A percentile compares a stretch with the other conserved stretches of the same genome.
Evolutionary conservation across 2,113 vertebrate species (phyloP).

Genomic region (Ophiodon elongatus): DNA sequence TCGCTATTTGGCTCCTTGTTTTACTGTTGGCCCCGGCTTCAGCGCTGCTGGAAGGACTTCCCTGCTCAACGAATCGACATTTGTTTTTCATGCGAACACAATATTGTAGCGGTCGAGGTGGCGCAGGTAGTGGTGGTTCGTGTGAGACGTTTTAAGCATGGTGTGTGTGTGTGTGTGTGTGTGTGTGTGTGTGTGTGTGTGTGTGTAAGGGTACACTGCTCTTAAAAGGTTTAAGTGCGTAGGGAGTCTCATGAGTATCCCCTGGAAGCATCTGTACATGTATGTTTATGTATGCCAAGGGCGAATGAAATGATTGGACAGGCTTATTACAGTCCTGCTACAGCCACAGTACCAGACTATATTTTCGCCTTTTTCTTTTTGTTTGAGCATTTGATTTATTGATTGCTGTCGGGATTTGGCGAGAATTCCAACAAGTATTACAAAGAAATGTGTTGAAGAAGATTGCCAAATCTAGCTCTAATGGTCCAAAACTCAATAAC

Average conservation of each 20-base stretch:
- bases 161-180: too few species aligned
- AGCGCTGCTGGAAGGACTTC: slow-evolving; percentile 6
- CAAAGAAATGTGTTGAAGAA: too few species aligned
- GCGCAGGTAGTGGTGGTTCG: neutral
- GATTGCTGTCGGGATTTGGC: neutral
- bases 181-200: too few species aligned
- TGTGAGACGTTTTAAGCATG: neutral
- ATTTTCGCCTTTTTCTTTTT: neutral
- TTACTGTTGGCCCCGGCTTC: slow-evolving; percentile 5
- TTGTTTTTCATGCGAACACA: neutral
- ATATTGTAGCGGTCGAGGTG: slow-evolving; percentile 2
- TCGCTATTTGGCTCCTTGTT: neutral
- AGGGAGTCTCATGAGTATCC: neutral
- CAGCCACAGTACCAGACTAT: neutral
- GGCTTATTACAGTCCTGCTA: neutral
- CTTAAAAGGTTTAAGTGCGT: neutral
- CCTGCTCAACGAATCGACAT: neutral
- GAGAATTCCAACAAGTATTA: neutral
- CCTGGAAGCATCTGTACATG: neutral
- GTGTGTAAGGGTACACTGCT: neutral
- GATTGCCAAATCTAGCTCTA: neutral
- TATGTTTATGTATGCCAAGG: slow-evolving; percentile 6
- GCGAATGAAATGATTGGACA: neutral
- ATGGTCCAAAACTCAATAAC: neutral
- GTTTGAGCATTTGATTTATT: neutral